Percentiles rank a stretch among this genome's conserved stretches.
Evolutionary conservation across 2,888 invertebrate species (phyloP).

Genomic region (Melikaiella ostensackeni): DNA sequence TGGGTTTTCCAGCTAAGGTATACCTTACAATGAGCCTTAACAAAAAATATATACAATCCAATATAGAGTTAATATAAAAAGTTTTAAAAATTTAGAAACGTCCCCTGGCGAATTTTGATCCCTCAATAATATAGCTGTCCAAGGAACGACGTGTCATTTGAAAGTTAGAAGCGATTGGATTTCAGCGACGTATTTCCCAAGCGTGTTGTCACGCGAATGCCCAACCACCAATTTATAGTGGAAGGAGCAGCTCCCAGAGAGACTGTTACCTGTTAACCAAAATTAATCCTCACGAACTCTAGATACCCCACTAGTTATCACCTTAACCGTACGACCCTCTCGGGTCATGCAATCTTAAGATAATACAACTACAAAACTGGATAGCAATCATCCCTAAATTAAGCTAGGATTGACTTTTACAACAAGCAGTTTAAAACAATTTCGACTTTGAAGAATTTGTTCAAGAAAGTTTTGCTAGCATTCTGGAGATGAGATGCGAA

Average conservation of each 20-base stretch:
- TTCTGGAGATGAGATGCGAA: neutral
- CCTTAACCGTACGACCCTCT: conserved; percentile 41
- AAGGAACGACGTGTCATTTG: conserved; percentile 24
- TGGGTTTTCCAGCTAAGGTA: too few species aligned
- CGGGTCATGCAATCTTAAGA: conserved; percentile 40
- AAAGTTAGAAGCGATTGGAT: conserved; percentile 41
- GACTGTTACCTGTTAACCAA: conserved; percentile 70
- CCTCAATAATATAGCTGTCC: conserved; percentile 12
- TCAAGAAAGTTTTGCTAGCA: neutral
- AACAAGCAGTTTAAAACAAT: too few species aligned
- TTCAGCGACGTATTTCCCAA: conserved; percentile 69
- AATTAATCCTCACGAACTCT: conserved; percentile 64
- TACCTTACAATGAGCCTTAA: too few species aligned
- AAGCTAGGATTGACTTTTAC: neutral
- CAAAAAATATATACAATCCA: neutral
- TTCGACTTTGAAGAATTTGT: too few species aligned
- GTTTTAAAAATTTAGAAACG: neutral
- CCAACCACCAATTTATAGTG: conserved; percentile 59
- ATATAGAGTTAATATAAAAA: conserved; percentile 11
- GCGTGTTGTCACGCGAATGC: conserved; percentile 65
- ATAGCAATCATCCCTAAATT: neutral
- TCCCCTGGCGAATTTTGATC: conserved; percentile 21
- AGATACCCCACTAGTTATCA: conserved; percentile 41
- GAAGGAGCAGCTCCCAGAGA: conserved; percentile 61
- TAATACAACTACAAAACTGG: conserved; percentile 9